Base-by-base conservation (phyloP, 2,113 vertebrate genomes). In the Etheostoma spectabile region DNA sequence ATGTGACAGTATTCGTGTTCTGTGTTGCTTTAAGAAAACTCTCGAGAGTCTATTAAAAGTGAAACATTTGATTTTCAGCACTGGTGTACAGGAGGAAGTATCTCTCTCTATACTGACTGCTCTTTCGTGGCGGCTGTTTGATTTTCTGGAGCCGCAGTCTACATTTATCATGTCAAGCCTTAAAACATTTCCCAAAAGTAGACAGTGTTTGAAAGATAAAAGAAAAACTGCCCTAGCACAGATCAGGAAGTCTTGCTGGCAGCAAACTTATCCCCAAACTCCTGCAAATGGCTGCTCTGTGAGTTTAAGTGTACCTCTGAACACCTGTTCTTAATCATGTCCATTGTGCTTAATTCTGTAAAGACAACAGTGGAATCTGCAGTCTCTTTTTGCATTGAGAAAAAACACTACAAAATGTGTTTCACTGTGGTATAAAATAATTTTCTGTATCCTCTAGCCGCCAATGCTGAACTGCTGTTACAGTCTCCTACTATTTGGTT, bases 171-270 rank as follows among this genome's bases (percentile, higher is more conserved):
- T 66, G 61, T 57, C 59, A 55, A 16, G 35, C 48, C 48, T 76
- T 35, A 24, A 73, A 83, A 79, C 52, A 70, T 76, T 78, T 64
- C 55, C 72, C 62, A 30, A 59, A 78, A 62, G 64, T 33, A 49
- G 56, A 46, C 49, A 51, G 71, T 74, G 59, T 80, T 81, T 83
- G 66, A 70, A 83, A 69, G 66, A 76, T 79, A 57, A 78, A 80
- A 86, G 67, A 52, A 71, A 78, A 75, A 60, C 13, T 56, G 67
- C 45, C 38, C 35, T 18, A 62, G 71, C 85, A 89, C 13, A 38
- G 62, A 82, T 76, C 70, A 81, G 56, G 48, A 74, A 80, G 76
- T 57, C 52, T 46, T 30, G 19, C 74, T 38, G 33, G 38, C 84
- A 77, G 65, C 35, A 35, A 53, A 59, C 42, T 21, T 42, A 79